These are phyloP conservation scores for Hippolais icterina DNA, from an alignment of 2,113 vertebrate genomes.

Conservation along the genomic window DNA sequence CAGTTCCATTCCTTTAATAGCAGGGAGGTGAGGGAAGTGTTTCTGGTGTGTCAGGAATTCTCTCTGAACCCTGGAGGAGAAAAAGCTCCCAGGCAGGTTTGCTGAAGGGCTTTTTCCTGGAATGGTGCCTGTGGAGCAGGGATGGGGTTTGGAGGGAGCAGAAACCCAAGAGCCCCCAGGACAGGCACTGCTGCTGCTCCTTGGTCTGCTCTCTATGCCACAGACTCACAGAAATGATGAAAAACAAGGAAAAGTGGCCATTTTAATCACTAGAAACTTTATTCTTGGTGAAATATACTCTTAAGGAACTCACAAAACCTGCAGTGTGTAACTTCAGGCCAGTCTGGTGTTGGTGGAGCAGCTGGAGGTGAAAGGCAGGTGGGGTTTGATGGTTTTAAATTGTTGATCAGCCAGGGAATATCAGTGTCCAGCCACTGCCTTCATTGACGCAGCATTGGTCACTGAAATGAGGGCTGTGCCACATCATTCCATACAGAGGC, in stretches of 20 bases:
- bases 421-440: neutral
- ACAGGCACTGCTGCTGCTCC: neutral
- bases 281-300: neutral
- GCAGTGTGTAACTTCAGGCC: neutral
- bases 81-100: neutral
- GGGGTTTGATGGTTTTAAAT: neutral
- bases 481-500: neutral
- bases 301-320: neutral
- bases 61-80: neutral
- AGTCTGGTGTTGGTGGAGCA: neutral
- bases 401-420: conserved; percentile 13
- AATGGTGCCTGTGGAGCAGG: neutral
- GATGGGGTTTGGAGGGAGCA: neutral
- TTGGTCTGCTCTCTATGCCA: neutral
- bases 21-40: neutral
- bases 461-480: neutral
- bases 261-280: neutral
- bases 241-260: rapidly evolving
- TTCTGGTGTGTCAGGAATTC: neutral
- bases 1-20: neutral
- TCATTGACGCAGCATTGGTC: neutral
- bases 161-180: neutral
- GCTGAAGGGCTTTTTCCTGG: neutral
- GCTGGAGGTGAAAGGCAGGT: neutral
- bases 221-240: neutral